Percentiles rank a stretch among this genome's conserved stretches.
Evolutionary conservation across 2,113 vertebrate species (phyloP).

Genomic region (Ahaetulla prasina): DNA sequence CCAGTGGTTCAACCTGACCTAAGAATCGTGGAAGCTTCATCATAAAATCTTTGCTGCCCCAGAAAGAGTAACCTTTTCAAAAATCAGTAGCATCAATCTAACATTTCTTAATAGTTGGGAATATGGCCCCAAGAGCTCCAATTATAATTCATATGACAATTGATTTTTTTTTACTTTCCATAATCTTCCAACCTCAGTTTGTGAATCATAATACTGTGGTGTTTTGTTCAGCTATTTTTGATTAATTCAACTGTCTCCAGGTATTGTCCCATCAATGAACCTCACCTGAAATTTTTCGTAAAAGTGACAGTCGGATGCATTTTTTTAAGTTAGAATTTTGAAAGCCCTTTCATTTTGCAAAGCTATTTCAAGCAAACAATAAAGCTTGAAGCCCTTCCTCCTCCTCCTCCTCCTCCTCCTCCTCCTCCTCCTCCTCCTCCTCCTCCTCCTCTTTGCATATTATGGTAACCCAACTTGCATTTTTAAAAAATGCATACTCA

Average conservation of each 20-base stretch:
- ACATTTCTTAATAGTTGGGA: neutral
- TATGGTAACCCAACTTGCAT: neutral
- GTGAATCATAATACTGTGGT: neutral
- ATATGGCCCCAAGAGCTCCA: neutral
- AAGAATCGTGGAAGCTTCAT: neutral
- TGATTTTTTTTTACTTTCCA: neutral
- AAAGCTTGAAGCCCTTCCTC: neutral
- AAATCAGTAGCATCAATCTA: neutral
- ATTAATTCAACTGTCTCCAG: neutral
- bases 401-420: neutral
- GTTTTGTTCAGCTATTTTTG: neutral
- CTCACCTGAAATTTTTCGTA: neutral
- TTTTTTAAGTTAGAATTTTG: neutral
- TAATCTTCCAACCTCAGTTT: neutral
- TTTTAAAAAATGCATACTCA: neutral
- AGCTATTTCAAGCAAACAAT: neutral
- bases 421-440: too few relatives aligned
- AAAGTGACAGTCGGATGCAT: neutral
- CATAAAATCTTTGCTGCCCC: neutral
- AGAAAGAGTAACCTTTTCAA: neutral
- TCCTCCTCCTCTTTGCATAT: too few relatives aligned
- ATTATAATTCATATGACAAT: neutral
- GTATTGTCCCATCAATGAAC: neutral
- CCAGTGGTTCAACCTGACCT: neutral
- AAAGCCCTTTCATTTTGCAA: neutral